phyloP scores from a whole-genome alignment of 1,140 invertebrate species.

The Leptopilina clavipes region DNA sequence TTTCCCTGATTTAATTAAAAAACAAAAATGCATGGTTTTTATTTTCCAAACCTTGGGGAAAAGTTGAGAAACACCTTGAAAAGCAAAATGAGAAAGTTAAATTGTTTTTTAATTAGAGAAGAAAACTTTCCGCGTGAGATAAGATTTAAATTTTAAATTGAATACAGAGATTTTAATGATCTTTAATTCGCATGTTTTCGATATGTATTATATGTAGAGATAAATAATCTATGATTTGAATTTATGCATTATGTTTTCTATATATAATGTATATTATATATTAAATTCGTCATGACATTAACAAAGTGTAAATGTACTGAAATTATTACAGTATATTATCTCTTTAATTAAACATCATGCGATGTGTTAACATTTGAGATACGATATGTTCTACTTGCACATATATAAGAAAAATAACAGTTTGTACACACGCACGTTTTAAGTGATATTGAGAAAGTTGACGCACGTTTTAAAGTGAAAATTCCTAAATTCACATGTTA shows the following conservation, averaged over 20 bases:
- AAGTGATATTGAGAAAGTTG: constrained; percentile 20
- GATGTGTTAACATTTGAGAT: constrained; percentile 6
- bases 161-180: neutral
- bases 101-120: neutral
- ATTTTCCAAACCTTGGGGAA: neutral
- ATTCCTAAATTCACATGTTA: constrained; percentile 1
- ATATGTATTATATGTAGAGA: too few relatives aligned
- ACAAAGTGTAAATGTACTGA: neutral
- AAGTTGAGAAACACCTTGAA: neutral
- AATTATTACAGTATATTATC: neutral
- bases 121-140: neutral
- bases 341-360: constrained; percentile 15
- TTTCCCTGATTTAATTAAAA: neutral
- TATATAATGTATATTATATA: neutral
- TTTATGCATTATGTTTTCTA: too few relatives aligned
- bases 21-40: neutral
- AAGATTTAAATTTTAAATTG: too few relatives aligned
- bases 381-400: neutral
- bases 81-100: constrained; percentile 5
- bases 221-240: too few relatives aligned
- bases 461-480: neutral
- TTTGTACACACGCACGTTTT: neutral
- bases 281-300: neutral
- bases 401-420: constrained; percentile 7
- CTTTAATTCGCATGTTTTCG: too few relatives aligned